Evolutionary conservation across 2,113 vertebrate genomes (phyloP).

Genomic region (Pholis gunnellus): DNA sequence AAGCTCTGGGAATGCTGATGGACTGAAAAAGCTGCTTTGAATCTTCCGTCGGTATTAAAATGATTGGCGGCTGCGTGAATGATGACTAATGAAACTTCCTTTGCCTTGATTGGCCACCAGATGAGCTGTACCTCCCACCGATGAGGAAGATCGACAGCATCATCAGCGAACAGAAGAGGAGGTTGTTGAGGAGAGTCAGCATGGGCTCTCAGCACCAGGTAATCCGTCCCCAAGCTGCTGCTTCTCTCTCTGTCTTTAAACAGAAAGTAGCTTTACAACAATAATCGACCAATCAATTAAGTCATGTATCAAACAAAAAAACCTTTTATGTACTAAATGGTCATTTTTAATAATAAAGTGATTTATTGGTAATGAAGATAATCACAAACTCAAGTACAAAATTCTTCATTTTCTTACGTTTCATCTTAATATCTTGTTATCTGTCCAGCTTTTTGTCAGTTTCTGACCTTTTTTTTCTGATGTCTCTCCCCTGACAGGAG

Average conservation of each 20-base stretch:
- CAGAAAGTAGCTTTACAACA: no score
- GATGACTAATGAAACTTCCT: conserved; percentile 52
- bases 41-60: conserved; percentile 46
- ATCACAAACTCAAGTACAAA: neutral
- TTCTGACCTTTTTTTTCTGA: neutral
- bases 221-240: conserved; percentile 21
- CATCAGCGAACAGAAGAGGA: conserved; percentile 92
- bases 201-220: conserved; percentile 91
- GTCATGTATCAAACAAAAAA: neutral
- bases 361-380: neutral
- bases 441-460: neutral
- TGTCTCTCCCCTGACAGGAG: conserved; percentile 77
- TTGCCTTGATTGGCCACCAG: conserved; percentile 73
- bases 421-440: no score
- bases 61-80: conserved; percentile 52
- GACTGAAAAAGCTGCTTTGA: conserved; percentile 36
- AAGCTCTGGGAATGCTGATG: conserved; percentile 32
- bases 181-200: conserved; percentile 88
- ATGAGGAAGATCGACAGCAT: conserved; percentile 94
- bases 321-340: neutral
- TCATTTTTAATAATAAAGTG: neutral
- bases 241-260: neutral
- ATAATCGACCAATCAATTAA: no score
- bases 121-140: conserved; percentile 91
- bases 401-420: neutral